Evolutionary conservation across 2,888 invertebrate genomes (phyloP), one percentile per base, ranked within the genome.

Genomic region (Rhogogaster chlorosoma): DNA sequence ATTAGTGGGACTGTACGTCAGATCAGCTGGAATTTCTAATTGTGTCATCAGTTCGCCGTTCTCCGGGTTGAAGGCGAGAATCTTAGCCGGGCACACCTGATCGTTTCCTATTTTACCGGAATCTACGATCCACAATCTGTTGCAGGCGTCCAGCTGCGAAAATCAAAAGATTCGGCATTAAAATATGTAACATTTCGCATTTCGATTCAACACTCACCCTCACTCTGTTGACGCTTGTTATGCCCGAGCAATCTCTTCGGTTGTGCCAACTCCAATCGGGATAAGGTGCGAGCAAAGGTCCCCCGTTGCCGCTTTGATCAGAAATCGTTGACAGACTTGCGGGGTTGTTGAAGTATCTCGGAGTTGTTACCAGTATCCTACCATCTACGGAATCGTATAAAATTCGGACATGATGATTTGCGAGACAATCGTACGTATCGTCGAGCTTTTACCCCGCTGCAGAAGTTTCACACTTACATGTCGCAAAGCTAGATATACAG

Each of bases 191-290:
- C 26, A n/a, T 26, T 29, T 12, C 18, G 2, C 2, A 36, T n/a
- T 6, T 22, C 38, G 18, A 29, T 82, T 15, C 36, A 1, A 22
- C 87, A 95, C 95, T 94, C 93, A 97, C 97, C 88, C 96, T 95
- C n/a, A 96, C 94, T 91, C 97, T 94, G 90, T 96, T 97, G 2
- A 96, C 97, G 0, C 96, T 97, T 0, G 96, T 96, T 70, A 97
- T 94, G 22, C 95, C 95, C 45, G 95, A 94, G 89, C 97, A 97
- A 90, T 95, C 86, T 0, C 95, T 95, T 87, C 94, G 95, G 86
- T 94, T 93, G 87, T 96, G 95, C 95, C 95, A 95, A 6, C 92
- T 91, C 93, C 96, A 96, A 92, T 94, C 94, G 0, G 97, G 97
- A 92, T 96, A 97, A 0, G 95, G 95, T 38, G 90, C 89, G 80